Base-by-base conservation (phyloP, 2,113 vertebrate species). In the Strix aluco region DNA sequence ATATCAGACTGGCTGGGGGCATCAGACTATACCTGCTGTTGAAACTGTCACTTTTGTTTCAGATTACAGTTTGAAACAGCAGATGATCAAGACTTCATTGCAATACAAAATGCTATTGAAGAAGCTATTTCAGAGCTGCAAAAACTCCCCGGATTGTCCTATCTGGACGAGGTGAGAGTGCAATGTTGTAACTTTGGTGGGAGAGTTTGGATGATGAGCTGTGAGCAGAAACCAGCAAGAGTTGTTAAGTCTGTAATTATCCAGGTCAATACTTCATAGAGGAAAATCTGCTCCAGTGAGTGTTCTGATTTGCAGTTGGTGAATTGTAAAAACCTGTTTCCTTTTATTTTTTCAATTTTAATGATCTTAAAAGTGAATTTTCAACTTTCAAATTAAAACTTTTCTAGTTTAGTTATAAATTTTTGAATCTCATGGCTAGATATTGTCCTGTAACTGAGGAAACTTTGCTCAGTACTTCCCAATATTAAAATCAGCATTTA, bases 101-200 rank as follows among this genome's bases (percentile, higher is more conserved):
- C 98, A 98, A 80, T 99, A 87, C 99, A 98, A 94, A 98, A 98
- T 90, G 98, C 92, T 92, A 95, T 99, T 82, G 98, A 99, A 93
- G 98, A 98, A 58, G 98, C 98, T 96, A 97, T 99, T 97, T 97
- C 97, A 58, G 98, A 99, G 94, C 96, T 99, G 62, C 98, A 98
- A 86, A 98, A 98, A 36, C 97, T 98, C 40, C 97, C 98, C 6
- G 94, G 95, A 58, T 96, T 98, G 32, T 97, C 98, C 40, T 96
- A 89, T 19, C 49, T 98, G 91, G 97, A 97, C 12, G 98, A 99
- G 98, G 99, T 99, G 93, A 96, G 95, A 66, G 27, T 40, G 94
- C 88, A 67, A 6, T 54, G 16, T 15, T 63, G 25, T 55, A 73
- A 46, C 54, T 81, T 49, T n/a, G 21, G 34, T 83, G 55, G 38